Percentiles rank a stretch among this genome's conserved stretches.
Evolutionary conservation across 2,797 vertebrate genomes (phyloP).

Genomic region (Coracias cyanogaster): DNA sequence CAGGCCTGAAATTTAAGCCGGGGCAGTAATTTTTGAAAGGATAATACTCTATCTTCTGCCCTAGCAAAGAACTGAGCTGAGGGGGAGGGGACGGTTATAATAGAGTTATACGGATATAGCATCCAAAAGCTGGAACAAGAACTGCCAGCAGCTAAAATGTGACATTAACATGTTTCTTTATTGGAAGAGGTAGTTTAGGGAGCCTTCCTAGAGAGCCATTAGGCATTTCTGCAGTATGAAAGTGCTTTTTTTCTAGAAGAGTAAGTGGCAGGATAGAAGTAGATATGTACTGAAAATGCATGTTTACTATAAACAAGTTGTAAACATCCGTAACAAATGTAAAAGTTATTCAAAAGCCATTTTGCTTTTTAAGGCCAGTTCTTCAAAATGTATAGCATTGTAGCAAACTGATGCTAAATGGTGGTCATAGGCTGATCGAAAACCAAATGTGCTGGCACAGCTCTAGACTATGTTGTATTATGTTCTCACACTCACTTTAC

Average conservation of each 20-base stretch:
- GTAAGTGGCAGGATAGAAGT: background rate
- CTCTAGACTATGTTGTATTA: background rate
- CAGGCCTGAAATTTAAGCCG: slow-evolving; percentile 44
- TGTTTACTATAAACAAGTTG: background rate
- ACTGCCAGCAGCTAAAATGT: background rate
- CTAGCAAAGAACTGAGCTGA: background rate
- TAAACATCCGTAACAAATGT: background rate
- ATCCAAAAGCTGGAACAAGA: background rate
- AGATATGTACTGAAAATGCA: background rate
- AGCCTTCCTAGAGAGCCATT: background rate
- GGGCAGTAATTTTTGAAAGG: slow-evolving; percentile 12
- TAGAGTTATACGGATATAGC: background rate
- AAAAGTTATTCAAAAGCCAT: background rate
- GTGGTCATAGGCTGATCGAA: background rate
- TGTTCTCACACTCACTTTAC: background rate
- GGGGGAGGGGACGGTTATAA: background rate
- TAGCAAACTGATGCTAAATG: background rate
- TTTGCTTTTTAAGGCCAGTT: background rate
- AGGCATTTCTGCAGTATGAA: background rate
- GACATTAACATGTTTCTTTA: background rate
- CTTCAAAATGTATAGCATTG: background rate
- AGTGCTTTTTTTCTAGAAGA: background rate
- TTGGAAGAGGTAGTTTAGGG: background rate
- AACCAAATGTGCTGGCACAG: background rate
- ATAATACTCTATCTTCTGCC: background rate